Conservation (phyloP, 2,797 vertebrate genomes). For the Setipinna tenuifilis region DNA sequence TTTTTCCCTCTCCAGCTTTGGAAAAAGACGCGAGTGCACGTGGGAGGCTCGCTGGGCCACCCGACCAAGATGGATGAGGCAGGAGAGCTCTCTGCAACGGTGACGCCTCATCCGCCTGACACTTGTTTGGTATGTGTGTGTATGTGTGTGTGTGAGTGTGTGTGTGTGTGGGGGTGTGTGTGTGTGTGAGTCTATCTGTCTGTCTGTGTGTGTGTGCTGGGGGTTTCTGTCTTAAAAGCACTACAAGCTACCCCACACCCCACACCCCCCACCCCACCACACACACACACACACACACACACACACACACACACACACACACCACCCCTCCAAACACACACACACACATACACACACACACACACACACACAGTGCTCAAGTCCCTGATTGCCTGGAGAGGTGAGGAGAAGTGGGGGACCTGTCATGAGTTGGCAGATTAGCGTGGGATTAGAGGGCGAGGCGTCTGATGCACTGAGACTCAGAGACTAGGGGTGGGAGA, state of each 20-base stretch:
- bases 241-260: background rate
- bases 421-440: slow-evolving; percentile 50
- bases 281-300: background rate
- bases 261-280: background rate
- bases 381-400: background rate
- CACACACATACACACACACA: background rate
- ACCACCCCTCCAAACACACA: too few relatives aligned
- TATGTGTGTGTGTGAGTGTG: too few relatives aligned
- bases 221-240: background rate
- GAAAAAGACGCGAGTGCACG: too few relatives aligned
- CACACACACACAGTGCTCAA: background rate
- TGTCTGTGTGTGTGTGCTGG: too few relatives aligned
- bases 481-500: background rate
- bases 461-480: background rate
- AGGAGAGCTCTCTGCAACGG: background rate
- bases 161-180: background rate
- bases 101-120: background rate
- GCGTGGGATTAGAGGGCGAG: slow-evolving; percentile 45
- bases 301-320: slow-evolving; percentile 8
- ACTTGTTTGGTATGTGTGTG: background rate
- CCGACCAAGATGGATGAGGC: background rate
- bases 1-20: background rate
- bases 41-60: too few relatives aligned
- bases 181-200: background rate
- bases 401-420: background rate